These are phyloP conservation scores for Candoia aspera DNA, from an alignment of 2,113 vertebrate genomes.

Conservation along the genomic window DNA sequence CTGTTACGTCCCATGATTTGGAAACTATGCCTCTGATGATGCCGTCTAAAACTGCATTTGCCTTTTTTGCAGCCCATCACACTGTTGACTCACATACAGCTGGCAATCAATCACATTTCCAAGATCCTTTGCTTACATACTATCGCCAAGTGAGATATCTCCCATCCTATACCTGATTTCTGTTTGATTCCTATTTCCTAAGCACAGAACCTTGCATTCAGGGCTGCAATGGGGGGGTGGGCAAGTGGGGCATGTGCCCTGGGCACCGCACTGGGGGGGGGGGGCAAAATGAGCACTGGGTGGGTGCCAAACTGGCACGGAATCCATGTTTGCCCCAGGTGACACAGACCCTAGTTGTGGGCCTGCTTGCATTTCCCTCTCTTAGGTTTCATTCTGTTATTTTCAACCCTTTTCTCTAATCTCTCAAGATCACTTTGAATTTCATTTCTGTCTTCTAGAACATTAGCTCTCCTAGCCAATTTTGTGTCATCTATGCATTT, in stretches of 20 bases:
- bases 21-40: background rate
- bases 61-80: background rate
- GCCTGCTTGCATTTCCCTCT: background rate
- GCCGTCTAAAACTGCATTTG: background rate
- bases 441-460: background rate
- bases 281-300: too few species aligned
- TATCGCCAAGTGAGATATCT: background rate
- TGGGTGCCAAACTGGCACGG: too few species aligned
- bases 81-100: background rate
- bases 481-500: background rate
- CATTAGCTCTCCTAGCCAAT: background rate
- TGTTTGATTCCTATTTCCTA: background rate
- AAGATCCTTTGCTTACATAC: too few species aligned
- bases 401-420: background rate
- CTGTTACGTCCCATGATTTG: background rate
- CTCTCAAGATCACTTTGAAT: background rate
- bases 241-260: too few species aligned
- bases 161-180: background rate
- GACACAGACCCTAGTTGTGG: too few species aligned
- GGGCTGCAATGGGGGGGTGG: too few species aligned
- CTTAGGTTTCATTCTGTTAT: background rate
- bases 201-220: too few species aligned
- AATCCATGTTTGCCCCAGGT: too few species aligned
- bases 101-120: background rate
- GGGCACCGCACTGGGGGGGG: too few species aligned